Conservation (phyloP, 2,797 vertebrate genomes). For the Trematomus bernacchii region DNA sequence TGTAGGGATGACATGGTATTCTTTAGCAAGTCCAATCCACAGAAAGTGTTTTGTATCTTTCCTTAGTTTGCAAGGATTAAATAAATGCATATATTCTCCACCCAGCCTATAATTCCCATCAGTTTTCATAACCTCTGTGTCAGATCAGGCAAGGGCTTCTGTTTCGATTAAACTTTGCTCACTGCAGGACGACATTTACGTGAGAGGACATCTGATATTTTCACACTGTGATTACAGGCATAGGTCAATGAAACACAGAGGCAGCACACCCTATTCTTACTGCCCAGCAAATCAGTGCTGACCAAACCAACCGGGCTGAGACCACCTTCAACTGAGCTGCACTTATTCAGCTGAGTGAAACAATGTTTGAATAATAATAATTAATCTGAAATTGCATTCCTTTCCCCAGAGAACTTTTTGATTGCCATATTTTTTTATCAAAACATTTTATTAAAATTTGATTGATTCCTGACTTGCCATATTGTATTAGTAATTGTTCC, state of each 20-base stretch:
- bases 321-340: slow-evolving; percentile 7
- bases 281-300: slow-evolving; percentile 34
- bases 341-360: slow-evolving; percentile 1
- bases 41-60: not conserved
- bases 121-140: slow-evolving; percentile 66
- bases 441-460: not conserved
- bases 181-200: slow-evolving; percentile 70
- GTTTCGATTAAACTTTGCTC: slow-evolving; percentile 80
- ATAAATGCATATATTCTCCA: slow-evolving; percentile 19
- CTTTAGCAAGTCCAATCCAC: slow-evolving; percentile 2
- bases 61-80: not conserved
- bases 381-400: too few relatives aligned
- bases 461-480: not conserved
- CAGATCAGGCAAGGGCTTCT: slow-evolving; percentile 61
- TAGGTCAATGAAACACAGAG: slow-evolving; percentile 74
- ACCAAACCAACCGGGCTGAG: slow-evolving; percentile 11
- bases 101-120: slow-evolving; percentile 39
- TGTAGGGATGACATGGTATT: not conserved
- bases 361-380: slow-evolving; percentile 2
- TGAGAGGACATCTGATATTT: slow-evolving; percentile 77
- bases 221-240: slow-evolving; percentile 77
- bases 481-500: too few relatives aligned
- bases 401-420: not conserved
- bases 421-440: not conserved
- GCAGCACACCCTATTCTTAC: slow-evolving; percentile 38